A percentile compares a stretch with the other conserved stretches of the same genome.
Conservation (phyloP, 2,888 invertebrate genomes). For the Coleophora flavipennella region DNA sequence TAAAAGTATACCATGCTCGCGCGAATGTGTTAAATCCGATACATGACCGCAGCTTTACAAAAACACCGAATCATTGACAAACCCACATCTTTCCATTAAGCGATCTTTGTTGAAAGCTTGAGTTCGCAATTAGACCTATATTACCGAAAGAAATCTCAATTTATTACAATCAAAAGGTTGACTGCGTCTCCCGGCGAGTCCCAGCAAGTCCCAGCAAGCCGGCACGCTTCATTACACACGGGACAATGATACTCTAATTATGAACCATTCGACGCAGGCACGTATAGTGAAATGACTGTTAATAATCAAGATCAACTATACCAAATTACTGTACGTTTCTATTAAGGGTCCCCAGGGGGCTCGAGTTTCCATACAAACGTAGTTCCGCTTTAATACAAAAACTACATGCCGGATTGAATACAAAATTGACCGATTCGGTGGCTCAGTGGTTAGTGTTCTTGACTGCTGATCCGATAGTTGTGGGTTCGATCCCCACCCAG, state of each 20-base stretch:
- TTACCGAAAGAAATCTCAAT: conserved; percentile 57
- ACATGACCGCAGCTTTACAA: not conserved
- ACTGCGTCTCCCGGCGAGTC: conserved; percentile 24
- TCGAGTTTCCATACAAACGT: too few species aligned
- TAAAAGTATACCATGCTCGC: too few species aligned
- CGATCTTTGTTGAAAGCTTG: conserved; percentile 26
- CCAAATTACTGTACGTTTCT: too few species aligned
- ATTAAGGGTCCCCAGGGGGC: too few species aligned
- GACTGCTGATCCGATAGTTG: too few species aligned
- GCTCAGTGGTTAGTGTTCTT: too few species aligned
- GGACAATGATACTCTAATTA: conserved; percentile 68
- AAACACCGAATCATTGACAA: conserved; percentile 39
- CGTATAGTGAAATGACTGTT: conserved; percentile 40
- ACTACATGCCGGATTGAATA: too few species aligned
- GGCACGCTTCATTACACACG: conserved; percentile 46
- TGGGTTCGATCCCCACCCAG: too few species aligned
- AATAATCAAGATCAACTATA: conserved; percentile 39
- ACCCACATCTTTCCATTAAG: conserved; percentile 39
- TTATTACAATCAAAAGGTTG: conserved; percentile 56
- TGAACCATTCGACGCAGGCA: conserved; percentile 60
- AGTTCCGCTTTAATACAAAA: too few species aligned
- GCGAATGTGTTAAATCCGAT: too few species aligned
- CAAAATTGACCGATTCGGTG: too few species aligned
- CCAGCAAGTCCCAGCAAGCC: conserved; percentile 31
- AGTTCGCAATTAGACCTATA: conserved; percentile 32